Evolutionary conservation across 2,797 vertebrate genomes (phyloP).

Genomic region (Fratercula arctica): DNA sequence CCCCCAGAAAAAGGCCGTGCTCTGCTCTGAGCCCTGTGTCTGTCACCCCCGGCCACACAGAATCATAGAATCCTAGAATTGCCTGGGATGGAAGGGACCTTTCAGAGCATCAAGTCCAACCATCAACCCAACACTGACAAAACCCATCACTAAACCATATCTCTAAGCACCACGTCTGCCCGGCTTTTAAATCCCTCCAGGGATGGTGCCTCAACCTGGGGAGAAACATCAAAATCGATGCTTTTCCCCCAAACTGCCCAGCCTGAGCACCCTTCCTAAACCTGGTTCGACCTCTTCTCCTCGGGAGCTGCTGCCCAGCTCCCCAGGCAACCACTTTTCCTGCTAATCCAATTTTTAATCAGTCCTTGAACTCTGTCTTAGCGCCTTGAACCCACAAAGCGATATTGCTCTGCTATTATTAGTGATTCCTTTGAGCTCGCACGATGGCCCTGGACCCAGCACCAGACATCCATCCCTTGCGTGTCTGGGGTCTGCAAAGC

Average conservation of each 20-base stretch:
- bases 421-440: background rate
- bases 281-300: background rate
- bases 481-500: background rate
- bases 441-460: background rate
- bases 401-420: background rate
- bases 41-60: background rate
- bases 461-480: background rate
- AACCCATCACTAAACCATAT: no score
- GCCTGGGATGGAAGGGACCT: no score
- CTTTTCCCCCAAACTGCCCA: background rate
- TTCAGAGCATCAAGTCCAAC: no score
- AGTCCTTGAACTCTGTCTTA: background rate
- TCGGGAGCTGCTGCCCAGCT: background rate
- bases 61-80: no score
- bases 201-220: no score
- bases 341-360: background rate
- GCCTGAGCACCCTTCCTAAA: background rate
- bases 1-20: background rate
- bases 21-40: background rate
- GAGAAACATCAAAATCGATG: background rate
- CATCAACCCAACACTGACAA: no score
- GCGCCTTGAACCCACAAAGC: background rate
- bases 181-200: no score
- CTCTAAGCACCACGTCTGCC: no score
- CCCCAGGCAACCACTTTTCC: background rate